phyloP scores from a whole-genome alignment of 1,140 invertebrate species.

The Rhyzopertha dominica region DNA sequence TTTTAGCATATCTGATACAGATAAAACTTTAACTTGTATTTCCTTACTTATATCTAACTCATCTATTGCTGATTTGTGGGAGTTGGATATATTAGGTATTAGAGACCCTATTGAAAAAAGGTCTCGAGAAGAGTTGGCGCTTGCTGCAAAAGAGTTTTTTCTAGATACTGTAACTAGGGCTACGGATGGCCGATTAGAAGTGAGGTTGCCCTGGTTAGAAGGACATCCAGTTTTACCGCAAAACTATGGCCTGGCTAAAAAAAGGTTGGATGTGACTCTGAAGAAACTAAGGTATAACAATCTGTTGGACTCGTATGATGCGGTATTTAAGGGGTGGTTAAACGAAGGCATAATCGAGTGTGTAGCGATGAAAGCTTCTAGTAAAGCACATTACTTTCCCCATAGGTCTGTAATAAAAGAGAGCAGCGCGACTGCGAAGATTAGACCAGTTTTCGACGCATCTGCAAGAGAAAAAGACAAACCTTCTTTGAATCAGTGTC shows the following conservation, averaged over 20 bases:
- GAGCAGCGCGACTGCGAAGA: constrained; percentile 15
- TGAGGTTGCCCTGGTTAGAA: constrained; percentile 36
- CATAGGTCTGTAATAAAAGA: constrained; percentile 25
- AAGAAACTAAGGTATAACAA: constrained; percentile 7
- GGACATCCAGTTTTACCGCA: constrained; percentile 22
- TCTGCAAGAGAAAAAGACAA: constrained; percentile 24
- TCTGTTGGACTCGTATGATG: constrained; percentile 2
- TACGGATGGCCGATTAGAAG: constrained; percentile 32
- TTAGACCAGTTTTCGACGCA: constrained; percentile 26
- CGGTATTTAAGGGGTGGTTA: constrained; percentile 11
- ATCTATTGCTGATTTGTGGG: constrained; percentile 39
- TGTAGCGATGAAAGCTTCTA: background rate
- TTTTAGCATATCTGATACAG: background rate
- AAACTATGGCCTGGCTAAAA: constrained; percentile 12
- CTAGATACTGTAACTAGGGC: constrained; percentile 26
- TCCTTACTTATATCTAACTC: constrained; percentile 10
- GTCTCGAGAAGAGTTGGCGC: constrained; percentile 23
- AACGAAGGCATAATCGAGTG: constrained; percentile 13
- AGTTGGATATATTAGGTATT: constrained; percentile 42
- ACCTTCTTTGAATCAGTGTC: constrained; percentile 42
- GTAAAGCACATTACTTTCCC: constrained; percentile 20
- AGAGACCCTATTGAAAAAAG: constrained; percentile 34
- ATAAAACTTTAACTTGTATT: background rate
- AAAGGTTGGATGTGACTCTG: background rate
- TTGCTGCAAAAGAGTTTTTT: constrained; percentile 32